These are phyloP conservation scores for Steatocranus sp. DNA, from an alignment of 2,797 vertebrate genomes.

Conservation along the genomic window DNA sequence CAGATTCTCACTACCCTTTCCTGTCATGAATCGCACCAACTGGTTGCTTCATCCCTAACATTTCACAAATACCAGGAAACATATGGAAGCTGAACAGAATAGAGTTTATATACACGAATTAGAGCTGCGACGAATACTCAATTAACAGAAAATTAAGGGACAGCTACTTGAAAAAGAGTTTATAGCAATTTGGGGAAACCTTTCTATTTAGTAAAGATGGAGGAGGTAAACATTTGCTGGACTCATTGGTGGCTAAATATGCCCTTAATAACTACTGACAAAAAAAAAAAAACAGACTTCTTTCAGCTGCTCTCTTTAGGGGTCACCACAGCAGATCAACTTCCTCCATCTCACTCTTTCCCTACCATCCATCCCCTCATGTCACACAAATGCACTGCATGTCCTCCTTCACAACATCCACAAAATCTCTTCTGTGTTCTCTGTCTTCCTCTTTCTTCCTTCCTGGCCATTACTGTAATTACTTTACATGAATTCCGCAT, in stretches of 20 bases:
- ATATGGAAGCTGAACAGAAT: neutral
- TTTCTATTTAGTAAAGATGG: neutral
- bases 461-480: neutral
- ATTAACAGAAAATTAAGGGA: neutral
- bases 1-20: slow-evolving; percentile 13
- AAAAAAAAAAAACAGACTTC: neutral
- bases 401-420: neutral
- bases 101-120: neutral
- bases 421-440: neutral
- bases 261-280: neutral
- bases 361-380: neutral
- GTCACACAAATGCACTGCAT: neutral
- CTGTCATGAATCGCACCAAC: slow-evolving; percentile 23
- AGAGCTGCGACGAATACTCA: neutral
- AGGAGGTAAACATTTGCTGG: neutral
- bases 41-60: neutral
- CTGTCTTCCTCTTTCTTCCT: neutral
- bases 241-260: neutral
- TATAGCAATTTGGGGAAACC: neutral
- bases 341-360: neutral
- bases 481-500: neutral
- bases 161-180: neutral
- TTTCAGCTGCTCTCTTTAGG: neutral
- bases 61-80: neutral
- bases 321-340: neutral